Evolutionary conservation across 1,140 invertebrate species (phyloP).

Genomic region (Bicyclus anynana): DNA sequence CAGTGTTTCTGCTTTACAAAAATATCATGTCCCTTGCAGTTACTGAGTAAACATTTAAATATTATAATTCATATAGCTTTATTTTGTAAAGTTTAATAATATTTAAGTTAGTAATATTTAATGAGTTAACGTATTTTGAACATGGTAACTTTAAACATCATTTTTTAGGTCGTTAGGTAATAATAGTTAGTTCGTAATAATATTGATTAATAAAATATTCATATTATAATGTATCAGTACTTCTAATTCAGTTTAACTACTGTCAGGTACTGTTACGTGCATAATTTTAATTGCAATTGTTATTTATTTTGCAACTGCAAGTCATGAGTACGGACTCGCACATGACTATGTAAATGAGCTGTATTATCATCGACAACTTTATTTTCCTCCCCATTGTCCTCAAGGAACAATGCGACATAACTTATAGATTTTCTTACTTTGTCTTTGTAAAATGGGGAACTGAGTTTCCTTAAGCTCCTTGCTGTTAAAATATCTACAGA

Average conservation of each 20-base stretch:
- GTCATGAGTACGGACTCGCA: conserved; percentile 11
- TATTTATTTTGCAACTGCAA: neutral
- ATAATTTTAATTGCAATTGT: conserved; percentile 1
- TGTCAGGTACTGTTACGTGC: neutral
- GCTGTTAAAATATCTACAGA: conserved; percentile 27
- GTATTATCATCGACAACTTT: conserved; percentile 18
- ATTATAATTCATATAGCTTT: too few relatives aligned
- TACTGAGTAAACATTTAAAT: too few relatives aligned
- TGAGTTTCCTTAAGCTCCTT: conserved; percentile 25
- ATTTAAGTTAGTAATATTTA: too few relatives aligned
- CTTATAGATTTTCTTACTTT: conserved; percentile 31
- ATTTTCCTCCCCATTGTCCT: conserved; percentile 25
- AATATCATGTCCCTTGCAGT: neutral
- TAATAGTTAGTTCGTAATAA: too few relatives aligned
- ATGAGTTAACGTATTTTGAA: too few relatives aligned
- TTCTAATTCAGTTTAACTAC: neutral
- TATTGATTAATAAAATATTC: too few relatives aligned
- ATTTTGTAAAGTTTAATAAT: too few relatives aligned
- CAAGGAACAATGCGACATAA: conserved; percentile 29
- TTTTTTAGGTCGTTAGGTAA: too few relatives aligned
- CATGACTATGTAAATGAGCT: conserved; percentile 22
- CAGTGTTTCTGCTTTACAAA: neutral
- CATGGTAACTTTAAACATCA: too few relatives aligned
- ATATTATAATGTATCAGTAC: too few relatives aligned
- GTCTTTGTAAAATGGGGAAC: conserved; percentile 20